Percentiles rank a stretch among this genome's conserved stretches.
phyloP scores from a whole-genome alignment of 2,797 vertebrate genomes.

The Chelon auratus region DNA sequence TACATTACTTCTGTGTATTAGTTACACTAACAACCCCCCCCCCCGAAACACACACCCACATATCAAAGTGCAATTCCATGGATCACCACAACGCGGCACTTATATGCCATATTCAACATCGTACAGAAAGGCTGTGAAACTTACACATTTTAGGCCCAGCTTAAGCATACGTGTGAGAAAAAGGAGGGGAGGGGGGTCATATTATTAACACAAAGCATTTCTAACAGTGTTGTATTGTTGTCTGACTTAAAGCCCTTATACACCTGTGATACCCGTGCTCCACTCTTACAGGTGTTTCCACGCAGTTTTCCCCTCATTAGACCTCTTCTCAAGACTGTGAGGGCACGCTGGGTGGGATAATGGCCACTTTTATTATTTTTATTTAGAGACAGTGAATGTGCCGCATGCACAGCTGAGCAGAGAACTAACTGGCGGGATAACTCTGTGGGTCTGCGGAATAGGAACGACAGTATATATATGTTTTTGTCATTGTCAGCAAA shows the following conservation, averaged over 20 bases:
- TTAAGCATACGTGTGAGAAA: slow-evolving; percentile 33
- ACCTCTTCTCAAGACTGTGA: not conserved
- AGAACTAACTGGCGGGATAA: slow-evolving; percentile 13
- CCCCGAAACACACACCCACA: not conserved
- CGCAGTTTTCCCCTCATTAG: not conserved
- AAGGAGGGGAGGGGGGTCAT: not conserved
- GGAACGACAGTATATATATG: not conserved
- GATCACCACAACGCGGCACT: slow-evolving; percentile 61
- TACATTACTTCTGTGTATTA: slow-evolving; percentile 67
- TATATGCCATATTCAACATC: slow-evolving; percentile 46
- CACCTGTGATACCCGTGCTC: slow-evolving; percentile 5
- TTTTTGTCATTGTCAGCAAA: slow-evolving; percentile 18
- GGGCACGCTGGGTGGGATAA: not conserved
- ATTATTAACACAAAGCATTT: slow-evolving; percentile 16
- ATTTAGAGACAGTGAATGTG: not conserved
- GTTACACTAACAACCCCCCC: slow-evolving; percentile 41
- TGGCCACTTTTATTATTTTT: not conserved
- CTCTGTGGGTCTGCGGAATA: slow-evolving; percentile 6
- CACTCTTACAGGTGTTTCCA: slow-evolving; percentile 3
- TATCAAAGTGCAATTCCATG: slow-evolving; percentile 76
- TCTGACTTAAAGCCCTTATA: slow-evolving; percentile 20
- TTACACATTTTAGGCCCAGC: slow-evolving; percentile 18
- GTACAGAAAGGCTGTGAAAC: slow-evolving; percentile 49
- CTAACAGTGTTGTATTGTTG: slow-evolving; percentile 2
- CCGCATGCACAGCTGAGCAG: not conserved